These are phyloP conservation scores for Triplophysa tibetana DNA, from an alignment of 2,113 vertebrate species.

Conservation along the genomic window DNA sequence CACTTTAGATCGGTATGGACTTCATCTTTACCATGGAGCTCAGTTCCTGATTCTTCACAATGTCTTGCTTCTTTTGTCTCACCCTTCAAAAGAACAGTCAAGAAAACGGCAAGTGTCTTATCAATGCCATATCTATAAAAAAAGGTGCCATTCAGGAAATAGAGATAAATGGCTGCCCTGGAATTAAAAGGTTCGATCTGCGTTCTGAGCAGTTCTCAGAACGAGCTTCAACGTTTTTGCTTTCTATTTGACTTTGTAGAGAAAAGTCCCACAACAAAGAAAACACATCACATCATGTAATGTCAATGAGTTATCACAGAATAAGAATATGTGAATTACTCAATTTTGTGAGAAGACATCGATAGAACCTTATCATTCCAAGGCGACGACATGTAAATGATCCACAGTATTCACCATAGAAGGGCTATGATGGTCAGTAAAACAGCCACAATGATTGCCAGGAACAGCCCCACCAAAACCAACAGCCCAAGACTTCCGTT, in stretches of 20 bases:
- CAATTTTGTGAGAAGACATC: no score
- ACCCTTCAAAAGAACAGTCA: slow-evolving; percentile 58
- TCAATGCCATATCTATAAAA: neutral
- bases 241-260: no score
- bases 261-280: neutral
- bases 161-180: neutral
- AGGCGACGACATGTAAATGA: neutral
- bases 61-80: slow-evolving; percentile 65
- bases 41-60: slow-evolving; percentile 73
- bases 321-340: no score
- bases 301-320: no score
- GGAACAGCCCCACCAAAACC: slow-evolving; percentile 71
- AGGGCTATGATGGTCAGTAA: slow-evolving; percentile 68
- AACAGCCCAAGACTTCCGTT: slow-evolving; percentile 65
- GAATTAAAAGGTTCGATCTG: no score
- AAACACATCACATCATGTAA: no score
- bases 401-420: slow-evolving; percentile 68
- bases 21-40: slow-evolving; percentile 80
- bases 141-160: neutral
- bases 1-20: slow-evolving; percentile 73
- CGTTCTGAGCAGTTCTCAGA: no score
- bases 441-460: slow-evolving; percentile 68
- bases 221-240: no score
- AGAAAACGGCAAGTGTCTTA: neutral
- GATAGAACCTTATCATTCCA: no score